phyloP scores from a whole-genome alignment of 2,888 invertebrate genomes.

The Euspilapteryx auroguttella region DNA sequence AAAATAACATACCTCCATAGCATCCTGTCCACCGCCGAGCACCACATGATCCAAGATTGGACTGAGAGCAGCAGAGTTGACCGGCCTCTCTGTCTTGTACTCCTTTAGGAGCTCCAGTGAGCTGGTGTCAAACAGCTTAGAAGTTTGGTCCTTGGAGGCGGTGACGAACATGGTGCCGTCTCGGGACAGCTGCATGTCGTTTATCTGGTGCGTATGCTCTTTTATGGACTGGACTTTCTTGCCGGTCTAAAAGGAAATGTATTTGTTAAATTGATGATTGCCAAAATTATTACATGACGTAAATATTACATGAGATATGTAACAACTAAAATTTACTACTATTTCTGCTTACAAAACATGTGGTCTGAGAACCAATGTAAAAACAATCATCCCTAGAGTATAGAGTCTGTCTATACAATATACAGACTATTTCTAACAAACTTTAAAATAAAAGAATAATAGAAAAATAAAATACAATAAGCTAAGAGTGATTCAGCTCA shows the following conservation, averaged over 20 bases:
- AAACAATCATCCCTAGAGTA: too few species aligned
- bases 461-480: too few species aligned
- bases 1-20: too few species aligned
- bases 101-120: slow-evolving; percentile 87
- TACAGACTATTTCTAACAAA: too few species aligned
- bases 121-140: slow-evolving; percentile 91
- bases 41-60: slow-evolving; percentile 96
- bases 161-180: slow-evolving; percentile 96
- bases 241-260: slow-evolving; percentile 64
- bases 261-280: not conserved
- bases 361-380: too few species aligned
- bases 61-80: slow-evolving; percentile 97
- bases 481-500: too few species aligned
- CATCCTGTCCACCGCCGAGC: slow-evolving; percentile 98
- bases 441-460: too few species aligned
- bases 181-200: slow-evolving; percentile 94
- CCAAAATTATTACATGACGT: not conserved
- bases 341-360: too few species aligned
- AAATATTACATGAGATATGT: too few species aligned
- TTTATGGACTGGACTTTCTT: slow-evolving; percentile 76
- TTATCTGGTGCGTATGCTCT: slow-evolving; percentile 86
- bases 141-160: slow-evolving; percentile 94
- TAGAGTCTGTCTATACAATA: too few species aligned
- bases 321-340: too few species aligned
- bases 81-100: slow-evolving; percentile 96